A percentile compares a stretch with the other conserved stretches of the same genome.
Conservation (phyloP, 2,888 invertebrate species). For the Troilus luridus region DNA sequence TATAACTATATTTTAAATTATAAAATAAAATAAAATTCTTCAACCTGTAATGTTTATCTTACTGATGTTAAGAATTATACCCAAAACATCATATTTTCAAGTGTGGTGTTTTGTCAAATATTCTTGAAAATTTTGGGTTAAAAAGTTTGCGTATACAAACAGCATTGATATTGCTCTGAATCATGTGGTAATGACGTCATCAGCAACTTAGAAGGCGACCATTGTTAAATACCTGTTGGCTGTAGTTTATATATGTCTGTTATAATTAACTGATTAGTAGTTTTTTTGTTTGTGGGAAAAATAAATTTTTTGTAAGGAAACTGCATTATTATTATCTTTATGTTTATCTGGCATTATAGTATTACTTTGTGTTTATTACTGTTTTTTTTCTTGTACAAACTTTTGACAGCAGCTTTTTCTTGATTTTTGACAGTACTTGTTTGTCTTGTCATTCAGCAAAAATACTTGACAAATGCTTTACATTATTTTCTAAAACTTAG, state of each 20-base stretch:
- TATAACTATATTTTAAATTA: background rate
- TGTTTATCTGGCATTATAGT: background rate
- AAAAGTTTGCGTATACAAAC: background rate
- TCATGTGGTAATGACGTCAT: slow-evolving; percentile 37
- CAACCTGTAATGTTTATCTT: background rate
- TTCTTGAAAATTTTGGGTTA: background rate
- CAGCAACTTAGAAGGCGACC: slow-evolving; percentile 32
- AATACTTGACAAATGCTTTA: background rate
- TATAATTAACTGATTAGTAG: background rate
- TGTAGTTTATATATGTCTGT: background rate
- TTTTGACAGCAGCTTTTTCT: background rate
- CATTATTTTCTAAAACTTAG: slow-evolving; percentile 7
- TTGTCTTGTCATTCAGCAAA: background rate
- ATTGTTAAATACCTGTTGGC: slow-evolving; percentile 46
- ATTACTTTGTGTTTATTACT: background rate
- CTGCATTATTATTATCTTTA: slow-evolving; percentile 37
- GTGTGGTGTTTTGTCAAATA: too few species aligned
- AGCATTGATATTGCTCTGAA: slow-evolving; percentile 31
- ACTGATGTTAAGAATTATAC: background rate
- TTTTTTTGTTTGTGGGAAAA: slow-evolving; percentile 34
- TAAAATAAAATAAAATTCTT: background rate
- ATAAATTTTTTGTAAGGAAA: background rate
- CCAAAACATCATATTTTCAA: background rate
- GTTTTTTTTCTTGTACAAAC: background rate
- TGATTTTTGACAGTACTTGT: background rate